phyloP scores from a whole-genome alignment of 2,113 vertebrate genomes.

The Zosterops lateralis region DNA sequence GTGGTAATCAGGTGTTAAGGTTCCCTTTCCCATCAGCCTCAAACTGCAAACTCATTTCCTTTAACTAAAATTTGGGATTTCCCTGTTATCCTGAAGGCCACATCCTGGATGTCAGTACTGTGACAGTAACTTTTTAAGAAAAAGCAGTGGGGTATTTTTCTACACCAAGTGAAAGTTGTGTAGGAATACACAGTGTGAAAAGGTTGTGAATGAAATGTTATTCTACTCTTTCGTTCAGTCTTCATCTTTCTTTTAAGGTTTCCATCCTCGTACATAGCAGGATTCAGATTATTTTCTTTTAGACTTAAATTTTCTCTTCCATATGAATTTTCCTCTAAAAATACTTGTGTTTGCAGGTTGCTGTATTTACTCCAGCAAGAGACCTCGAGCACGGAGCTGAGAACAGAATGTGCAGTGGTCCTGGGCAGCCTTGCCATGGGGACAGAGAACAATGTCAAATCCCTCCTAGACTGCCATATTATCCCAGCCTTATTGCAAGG shows the following conservation, averaged over 20 bases:
- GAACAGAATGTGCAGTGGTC: conserved; percentile 94
- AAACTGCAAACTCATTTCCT: background rate
- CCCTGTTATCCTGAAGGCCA: background rate
- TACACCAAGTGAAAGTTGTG: background rate
- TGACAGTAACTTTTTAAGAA: background rate
- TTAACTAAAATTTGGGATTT: background rate
- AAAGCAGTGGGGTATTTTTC: background rate
- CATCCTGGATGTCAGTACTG: background rate
- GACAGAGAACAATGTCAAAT: conserved; percentile 99
- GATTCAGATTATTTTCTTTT: background rate
- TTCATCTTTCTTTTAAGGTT: background rate
- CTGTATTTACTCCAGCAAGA: conserved; percentile 97
- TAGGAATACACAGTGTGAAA: background rate
- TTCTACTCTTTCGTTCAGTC: background rate
- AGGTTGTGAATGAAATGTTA: background rate
- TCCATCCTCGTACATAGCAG: background rate
- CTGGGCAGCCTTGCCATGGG: conserved; percentile 98
- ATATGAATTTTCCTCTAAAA: background rate
- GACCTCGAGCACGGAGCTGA: conserved; percentile 88
- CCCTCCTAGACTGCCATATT: conserved; percentile 97
- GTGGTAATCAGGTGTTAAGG: background rate
- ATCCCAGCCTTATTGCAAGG: conserved; percentile 98
- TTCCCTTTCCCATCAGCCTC: background rate
- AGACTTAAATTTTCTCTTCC: background rate
- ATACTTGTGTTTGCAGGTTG: conserved; percentile 78